These are phyloP conservation scores for Hypselothyrea guttata DNA, from an alignment of 2,888 invertebrate genomes.

Conservation along the genomic window DNA sequence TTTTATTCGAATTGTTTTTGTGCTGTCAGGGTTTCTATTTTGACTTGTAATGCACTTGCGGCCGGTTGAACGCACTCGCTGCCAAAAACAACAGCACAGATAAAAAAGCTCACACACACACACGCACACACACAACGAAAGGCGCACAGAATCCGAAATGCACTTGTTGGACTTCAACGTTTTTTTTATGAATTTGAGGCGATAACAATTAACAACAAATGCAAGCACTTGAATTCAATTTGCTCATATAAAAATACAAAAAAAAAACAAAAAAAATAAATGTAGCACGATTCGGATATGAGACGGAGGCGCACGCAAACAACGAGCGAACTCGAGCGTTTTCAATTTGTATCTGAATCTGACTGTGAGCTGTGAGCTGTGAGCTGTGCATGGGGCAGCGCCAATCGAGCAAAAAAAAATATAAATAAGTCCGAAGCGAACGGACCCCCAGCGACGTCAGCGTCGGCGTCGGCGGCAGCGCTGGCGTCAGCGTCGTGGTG, in stretches of 20 bases:
- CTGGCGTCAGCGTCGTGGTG: slow-evolving; percentile 31
- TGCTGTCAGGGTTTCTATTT: slow-evolving; percentile 57
- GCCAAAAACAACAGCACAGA: slow-evolving; percentile 13
- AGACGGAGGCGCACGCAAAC: slow-evolving; percentile 29
- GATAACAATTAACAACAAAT: slow-evolving; percentile 8
- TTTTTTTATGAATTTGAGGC: too few relatives aligned
- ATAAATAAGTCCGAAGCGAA: slow-evolving; percentile 18
- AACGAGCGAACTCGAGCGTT: slow-evolving; percentile 43
- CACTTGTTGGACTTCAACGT: slow-evolving; percentile 59
- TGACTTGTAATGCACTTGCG: slow-evolving; percentile 64
- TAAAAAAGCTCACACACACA: slow-evolving; percentile 2
- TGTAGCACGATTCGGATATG: too few relatives aligned
- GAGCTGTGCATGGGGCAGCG: slow-evolving; percentile 56
- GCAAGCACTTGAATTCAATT: not conserved
- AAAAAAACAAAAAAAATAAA: too few relatives aligned
- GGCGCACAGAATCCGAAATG: slow-evolving; percentile 33
- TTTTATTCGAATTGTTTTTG: too few relatives aligned
- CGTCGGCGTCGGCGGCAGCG: slow-evolving; percentile 30
- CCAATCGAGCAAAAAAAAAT: slow-evolving; percentile 30
- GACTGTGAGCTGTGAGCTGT: slow-evolving; percentile 36
- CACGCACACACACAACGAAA: slow-evolving; percentile 8
- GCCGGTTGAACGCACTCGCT: slow-evolving; percentile 52
- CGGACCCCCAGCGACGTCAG: slow-evolving; percentile 39
- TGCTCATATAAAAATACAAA: too few relatives aligned
- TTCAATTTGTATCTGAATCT: slow-evolving; percentile 56